Conservation (phyloP, 2,888 invertebrate genomes). For the Seladonia tumulorum region DNA sequence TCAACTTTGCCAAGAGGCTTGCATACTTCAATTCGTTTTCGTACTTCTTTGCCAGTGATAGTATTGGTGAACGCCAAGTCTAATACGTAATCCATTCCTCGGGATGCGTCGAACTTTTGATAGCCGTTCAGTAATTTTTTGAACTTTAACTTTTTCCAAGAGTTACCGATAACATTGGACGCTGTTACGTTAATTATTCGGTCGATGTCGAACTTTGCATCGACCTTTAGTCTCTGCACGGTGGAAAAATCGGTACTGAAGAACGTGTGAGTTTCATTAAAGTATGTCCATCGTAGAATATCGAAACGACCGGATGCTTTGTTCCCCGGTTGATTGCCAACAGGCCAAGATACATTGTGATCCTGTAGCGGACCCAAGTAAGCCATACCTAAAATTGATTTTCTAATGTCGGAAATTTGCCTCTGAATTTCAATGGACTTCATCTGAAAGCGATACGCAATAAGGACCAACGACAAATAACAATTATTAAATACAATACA, state of each 20-base stretch:
- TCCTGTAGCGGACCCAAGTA: slow-evolving; percentile 83
- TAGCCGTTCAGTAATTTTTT: slow-evolving; percentile 89
- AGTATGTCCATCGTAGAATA: slow-evolving; percentile 93
- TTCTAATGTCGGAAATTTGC: slow-evolving; percentile 39
- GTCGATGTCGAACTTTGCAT: slow-evolving; percentile 89
- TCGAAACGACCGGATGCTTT: slow-evolving; percentile 91
- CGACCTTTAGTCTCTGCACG: slow-evolving; percentile 87
- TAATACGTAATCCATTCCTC: slow-evolving; percentile 94
- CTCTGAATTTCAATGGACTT: slow-evolving; percentile 78
- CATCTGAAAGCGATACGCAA: slow-evolving; percentile 74
- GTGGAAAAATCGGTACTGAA: slow-evolving; percentile 92
- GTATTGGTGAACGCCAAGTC: slow-evolving; percentile 88
- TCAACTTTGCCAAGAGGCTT: slow-evolving; percentile 95
- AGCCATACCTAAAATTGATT: slow-evolving; percentile 83
- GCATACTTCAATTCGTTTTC: slow-evolving; percentile 91
- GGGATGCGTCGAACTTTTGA: slow-evolving; percentile 91
- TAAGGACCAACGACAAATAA: not conserved
- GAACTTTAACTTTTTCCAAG: slow-evolving; percentile 86
- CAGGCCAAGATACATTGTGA: slow-evolving; percentile 88
- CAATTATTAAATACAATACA: not conserved
- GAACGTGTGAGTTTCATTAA: slow-evolving; percentile 93
- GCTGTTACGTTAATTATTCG: slow-evolving; percentile 86
- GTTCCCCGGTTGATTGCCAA: slow-evolving; percentile 89
- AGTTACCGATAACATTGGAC: slow-evolving; percentile 84
- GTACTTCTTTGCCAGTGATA: slow-evolving; percentile 83